Evolutionary conservation across 2,888 invertebrate species (phyloP).

Genomic region (Luffia ferchaultella): DNA sequence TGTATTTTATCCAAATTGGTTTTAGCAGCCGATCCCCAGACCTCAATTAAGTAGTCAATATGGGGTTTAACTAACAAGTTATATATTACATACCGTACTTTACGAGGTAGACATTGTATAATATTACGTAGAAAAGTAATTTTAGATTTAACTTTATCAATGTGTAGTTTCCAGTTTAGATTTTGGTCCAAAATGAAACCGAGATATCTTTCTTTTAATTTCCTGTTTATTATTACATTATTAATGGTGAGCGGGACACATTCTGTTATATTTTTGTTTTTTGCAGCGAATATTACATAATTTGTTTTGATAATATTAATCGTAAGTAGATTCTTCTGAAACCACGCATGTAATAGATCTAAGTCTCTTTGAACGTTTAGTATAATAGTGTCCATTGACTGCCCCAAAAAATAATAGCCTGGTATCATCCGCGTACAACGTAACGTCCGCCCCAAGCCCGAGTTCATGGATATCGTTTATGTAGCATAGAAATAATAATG

Average conservation of each 20-base stretch:
- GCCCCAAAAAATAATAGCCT: not conserved
- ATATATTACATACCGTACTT: not conserved
- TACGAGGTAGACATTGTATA: not conserved
- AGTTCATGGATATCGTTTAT: not conserved
- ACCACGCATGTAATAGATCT: not conserved
- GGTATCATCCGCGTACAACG: not conserved
- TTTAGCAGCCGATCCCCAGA: not conserved
- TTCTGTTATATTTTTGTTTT: not conserved
- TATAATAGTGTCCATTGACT: not conserved
- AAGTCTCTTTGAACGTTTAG: not conserved
- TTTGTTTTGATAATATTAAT: not conserved
- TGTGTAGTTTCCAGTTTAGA: not conserved
- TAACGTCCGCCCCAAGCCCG: not conserved
- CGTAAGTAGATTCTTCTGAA: not conserved
- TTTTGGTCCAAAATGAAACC: not conserved
- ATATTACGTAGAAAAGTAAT: not conserved
- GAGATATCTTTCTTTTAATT: not conserved
- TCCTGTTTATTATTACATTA: not conserved
- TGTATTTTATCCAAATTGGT: not conserved
- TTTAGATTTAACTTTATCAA: not conserved
- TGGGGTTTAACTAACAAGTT: not conserved
- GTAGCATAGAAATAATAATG: conserved; percentile 18
- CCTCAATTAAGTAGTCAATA: not conserved
- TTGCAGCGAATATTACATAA: not conserved
- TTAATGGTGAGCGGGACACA: not conserved